Evolutionary conservation across 2,888 invertebrate species (phyloP).

Genomic region (Cephus nigrinus): DNA sequence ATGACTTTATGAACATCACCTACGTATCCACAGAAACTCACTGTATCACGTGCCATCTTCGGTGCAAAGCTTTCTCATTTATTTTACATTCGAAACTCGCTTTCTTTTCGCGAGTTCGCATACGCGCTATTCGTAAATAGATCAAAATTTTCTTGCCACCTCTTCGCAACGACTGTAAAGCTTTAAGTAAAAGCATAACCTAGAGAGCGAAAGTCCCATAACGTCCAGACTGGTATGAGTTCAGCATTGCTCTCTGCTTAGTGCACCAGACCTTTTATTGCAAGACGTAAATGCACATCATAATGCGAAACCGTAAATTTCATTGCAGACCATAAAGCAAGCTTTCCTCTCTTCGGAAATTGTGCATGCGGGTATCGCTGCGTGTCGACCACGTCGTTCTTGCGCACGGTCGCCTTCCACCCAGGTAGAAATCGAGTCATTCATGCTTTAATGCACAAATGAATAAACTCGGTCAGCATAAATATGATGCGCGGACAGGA

Average conservation of each 20-base stretch:
- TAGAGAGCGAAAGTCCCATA: background rate
- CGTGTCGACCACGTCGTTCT: background rate
- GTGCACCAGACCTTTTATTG: background rate
- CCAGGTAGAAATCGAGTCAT: background rate
- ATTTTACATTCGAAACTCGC: background rate
- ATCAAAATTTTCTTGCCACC: background rate
- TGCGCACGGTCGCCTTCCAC: background rate
- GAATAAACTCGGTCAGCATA: background rate
- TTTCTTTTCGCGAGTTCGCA: background rate
- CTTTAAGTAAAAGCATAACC: background rate
- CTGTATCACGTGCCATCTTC: background rate
- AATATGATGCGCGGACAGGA: background rate
- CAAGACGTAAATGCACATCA: background rate
- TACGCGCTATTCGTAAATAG: background rate
- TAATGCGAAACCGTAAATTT: background rate
- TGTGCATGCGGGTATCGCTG: background rate
- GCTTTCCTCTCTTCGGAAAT: background rate
- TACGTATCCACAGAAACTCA: background rate
- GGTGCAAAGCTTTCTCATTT: background rate
- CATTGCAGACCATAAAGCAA: background rate
- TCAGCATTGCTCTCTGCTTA: background rate
- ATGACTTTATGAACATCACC: background rate
- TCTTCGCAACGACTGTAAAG: background rate
- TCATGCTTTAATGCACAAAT: background rate
- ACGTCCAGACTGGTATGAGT: background rate